phyloP scores from a whole-genome alignment of 2,113 vertebrate species.

The Oncorhynchus masou region DNA sequence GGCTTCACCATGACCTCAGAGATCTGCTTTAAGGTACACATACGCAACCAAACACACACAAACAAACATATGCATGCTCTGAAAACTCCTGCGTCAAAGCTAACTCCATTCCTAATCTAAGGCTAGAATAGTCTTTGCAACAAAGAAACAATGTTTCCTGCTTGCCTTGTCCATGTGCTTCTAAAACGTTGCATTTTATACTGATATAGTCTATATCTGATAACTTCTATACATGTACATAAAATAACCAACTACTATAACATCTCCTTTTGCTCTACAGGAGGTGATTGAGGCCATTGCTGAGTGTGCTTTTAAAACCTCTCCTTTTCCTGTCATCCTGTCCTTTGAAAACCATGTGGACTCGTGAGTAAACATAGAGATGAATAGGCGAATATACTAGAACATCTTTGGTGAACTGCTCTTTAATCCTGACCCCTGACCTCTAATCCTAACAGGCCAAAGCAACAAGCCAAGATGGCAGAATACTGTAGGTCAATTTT shows the following conservation, averaged over 20 bases:
- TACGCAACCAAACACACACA: not conserved
- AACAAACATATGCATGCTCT: not conserved
- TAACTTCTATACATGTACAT: too few species aligned
- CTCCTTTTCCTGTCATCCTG: slow-evolving; percentile 92
- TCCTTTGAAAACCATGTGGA: slow-evolving; percentile 99
- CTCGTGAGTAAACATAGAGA: slow-evolving; percentile 82
- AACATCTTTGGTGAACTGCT: not conserved
- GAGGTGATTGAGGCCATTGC: slow-evolving; percentile 99
- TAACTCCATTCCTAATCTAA: too few species aligned
- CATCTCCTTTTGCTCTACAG: slow-evolving; percentile 60
- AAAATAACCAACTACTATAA: too few species aligned
- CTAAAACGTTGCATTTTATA: too few species aligned
- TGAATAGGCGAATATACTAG: not conserved
- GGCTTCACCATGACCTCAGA: slow-evolving; percentile 99
- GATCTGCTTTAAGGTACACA: slow-evolving; percentile 92
- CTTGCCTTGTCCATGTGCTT: too few species aligned
- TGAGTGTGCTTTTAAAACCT: slow-evolving; percentile 99
- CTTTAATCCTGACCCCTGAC: not conserved
- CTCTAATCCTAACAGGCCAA: slow-evolving; percentile 74
- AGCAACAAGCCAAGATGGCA: slow-evolving; percentile 99
- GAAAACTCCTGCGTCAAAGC: not conserved
- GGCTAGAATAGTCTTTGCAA: too few species aligned
- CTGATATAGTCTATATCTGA: too few species aligned
- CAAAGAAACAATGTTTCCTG: too few species aligned
- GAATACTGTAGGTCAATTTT: slow-evolving; percentile 97